Percentiles rank a stretch among this genome's conserved stretches.
Conservation (phyloP, 2,797 vertebrate genomes). For the Cercopithecus neglectus region DNA sequence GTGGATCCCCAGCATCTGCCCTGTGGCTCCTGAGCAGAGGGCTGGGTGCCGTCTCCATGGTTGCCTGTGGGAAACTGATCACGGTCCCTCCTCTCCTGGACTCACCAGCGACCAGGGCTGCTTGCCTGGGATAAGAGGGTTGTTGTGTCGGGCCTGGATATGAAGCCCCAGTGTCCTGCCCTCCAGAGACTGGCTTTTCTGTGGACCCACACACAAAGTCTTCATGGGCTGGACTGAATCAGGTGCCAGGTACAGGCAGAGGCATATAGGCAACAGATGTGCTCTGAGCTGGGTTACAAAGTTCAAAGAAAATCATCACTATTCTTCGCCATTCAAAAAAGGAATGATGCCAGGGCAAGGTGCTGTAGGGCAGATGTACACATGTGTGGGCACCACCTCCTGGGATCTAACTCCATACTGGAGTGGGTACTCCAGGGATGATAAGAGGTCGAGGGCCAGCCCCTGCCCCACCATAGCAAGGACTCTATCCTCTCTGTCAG, state of each 20-base stretch:
- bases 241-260: neutral
- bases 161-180: neutral
- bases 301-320: neutral
- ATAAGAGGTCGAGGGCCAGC: neutral
- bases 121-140: neutral
- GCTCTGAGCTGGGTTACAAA: neutral
- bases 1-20: neutral
- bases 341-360: neutral
- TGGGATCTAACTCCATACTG: neutral
- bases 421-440: neutral
- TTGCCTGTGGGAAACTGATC: neutral
- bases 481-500: neutral
- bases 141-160: neutral
- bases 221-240: neutral
- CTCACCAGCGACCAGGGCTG: neutral
- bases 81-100: neutral
- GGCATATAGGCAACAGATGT: neutral
- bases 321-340: neutral
- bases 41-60: neutral
- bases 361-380: neutral
- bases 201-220: neutral
- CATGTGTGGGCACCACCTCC: fast-evolving
- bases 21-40: neutral
- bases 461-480: neutral
- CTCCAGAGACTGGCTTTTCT: neutral